Conservation (phyloP, 2,797 vertebrate species). For the Ara ararauna region DNA sequence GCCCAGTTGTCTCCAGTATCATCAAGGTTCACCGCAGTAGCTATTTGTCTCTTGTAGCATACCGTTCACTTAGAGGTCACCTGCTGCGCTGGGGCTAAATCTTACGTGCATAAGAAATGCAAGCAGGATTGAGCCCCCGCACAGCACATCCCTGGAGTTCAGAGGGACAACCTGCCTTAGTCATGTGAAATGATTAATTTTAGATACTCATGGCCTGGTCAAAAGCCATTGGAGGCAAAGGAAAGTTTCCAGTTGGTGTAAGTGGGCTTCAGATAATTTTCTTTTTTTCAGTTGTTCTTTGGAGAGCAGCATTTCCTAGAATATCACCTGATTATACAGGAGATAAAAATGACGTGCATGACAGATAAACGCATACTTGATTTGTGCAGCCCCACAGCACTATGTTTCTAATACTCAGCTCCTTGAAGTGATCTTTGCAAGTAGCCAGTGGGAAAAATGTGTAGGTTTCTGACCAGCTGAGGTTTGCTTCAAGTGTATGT, state of each 20-base stretch:
- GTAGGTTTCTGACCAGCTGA: background rate
- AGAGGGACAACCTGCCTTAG: slow-evolving; percentile 13
- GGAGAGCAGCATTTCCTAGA: background rate
- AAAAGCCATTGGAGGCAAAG: slow-evolving; percentile 11
- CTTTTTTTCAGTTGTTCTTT: background rate
- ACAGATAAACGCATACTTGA: background rate
- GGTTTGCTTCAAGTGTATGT: background rate
- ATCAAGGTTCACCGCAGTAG: slow-evolving; percentile 59
- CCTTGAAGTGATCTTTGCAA: background rate
- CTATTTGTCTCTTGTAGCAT: slow-evolving; percentile 46
- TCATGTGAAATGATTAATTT: slow-evolving; percentile 27
- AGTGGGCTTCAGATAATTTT: background rate
- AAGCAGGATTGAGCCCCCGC: slow-evolving; percentile 21
- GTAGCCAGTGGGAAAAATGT: background rate
- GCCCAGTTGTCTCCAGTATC: slow-evolving; percentile 39
- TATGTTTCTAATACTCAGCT: background rate
- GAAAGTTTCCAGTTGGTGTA: background rate
- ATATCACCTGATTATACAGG: background rate
- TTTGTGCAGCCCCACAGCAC: background rate
- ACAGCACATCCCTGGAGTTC: slow-evolving; percentile 28
- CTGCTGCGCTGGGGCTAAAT: slow-evolving; percentile 42
- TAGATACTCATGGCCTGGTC: background rate
- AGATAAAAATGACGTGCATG: background rate
- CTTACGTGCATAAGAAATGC: slow-evolving; percentile 27
- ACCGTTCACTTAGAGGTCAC: slow-evolving; percentile 4